These are phyloP conservation scores for Cantharis flavilabris DNA, from an alignment of 2,888 invertebrate species.

Conservation along the genomic window DNA sequence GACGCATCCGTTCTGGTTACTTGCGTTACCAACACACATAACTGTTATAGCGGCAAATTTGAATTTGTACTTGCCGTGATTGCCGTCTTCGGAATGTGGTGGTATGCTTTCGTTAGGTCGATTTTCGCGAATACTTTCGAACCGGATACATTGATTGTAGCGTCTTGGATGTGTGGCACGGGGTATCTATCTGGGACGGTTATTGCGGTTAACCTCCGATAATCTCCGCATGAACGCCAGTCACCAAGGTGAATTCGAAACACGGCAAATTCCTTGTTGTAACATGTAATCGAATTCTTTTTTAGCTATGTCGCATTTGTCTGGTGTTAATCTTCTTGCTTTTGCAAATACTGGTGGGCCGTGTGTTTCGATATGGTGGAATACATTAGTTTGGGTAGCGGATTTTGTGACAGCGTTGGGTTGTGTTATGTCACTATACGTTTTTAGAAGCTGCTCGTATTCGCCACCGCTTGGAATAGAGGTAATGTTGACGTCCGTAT, in stretches of 20 bases:
- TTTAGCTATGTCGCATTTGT: not conserved
- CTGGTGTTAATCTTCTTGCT: not conserved
- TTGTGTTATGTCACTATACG: too few relatives aligned
- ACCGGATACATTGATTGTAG: not conserved
- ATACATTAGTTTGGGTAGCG: too few relatives aligned
- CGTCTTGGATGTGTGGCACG: slow-evolving; percentile 39
- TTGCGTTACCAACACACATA: too few relatives aligned
- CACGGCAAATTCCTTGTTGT: slow-evolving; percentile 50
- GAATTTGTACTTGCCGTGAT: too few relatives aligned
- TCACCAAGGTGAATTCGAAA: slow-evolving; percentile 48
- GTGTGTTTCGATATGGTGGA: not conserved
- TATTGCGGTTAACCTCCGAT: slow-evolving; percentile 38
- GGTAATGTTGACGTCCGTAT: too few relatives aligned
- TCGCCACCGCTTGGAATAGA: too few relatives aligned
- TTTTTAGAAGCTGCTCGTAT: too few relatives aligned
- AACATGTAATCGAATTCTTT: slow-evolving; percentile 24
- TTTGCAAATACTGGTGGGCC: not conserved
- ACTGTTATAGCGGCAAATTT: too few relatives aligned
- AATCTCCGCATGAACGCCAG: slow-evolving; percentile 41
- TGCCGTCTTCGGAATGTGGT: slow-evolving; percentile 9
- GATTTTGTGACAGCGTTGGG: too few relatives aligned
- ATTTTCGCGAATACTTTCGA: not conserved
- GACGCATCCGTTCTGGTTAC: too few relatives aligned
- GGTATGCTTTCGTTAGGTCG: not conserved
- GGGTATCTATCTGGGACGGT: slow-evolving; percentile 41